These are phyloP conservation scores for Peromyscus aztecus DNA, from an alignment of 2,797 vertebrate species.

Conservation along the genomic window DNA sequence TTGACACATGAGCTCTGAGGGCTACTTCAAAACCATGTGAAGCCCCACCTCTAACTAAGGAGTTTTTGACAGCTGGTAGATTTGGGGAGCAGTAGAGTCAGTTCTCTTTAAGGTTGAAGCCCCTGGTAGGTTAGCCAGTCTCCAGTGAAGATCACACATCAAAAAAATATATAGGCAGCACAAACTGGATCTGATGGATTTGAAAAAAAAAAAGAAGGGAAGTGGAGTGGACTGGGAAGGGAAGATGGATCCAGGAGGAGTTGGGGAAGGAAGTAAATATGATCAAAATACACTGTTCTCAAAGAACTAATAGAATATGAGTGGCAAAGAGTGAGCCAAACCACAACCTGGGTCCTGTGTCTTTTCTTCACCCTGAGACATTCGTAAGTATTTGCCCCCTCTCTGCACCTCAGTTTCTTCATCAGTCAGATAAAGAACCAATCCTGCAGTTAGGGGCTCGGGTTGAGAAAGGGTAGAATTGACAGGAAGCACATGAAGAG, in stretches of 20 bases:
- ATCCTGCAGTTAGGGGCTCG: not conserved
- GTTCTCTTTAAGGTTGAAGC: not conserved
- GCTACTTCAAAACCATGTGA: not conserved
- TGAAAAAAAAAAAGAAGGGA: not conserved
- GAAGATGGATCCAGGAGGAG: not conserved
- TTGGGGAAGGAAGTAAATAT: not conserved
- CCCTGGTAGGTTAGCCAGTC: not conserved
- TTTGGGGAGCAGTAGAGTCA: not conserved
- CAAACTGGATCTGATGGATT: not conserved
- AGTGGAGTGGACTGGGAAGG: not conserved
- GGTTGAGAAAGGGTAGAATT: not conserved
- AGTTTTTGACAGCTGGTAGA: not conserved
- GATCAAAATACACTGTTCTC: not conserved
- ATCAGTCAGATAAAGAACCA: not conserved
- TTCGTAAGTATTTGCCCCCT: not conserved
- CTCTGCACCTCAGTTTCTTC: not conserved
- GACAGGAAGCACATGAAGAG: not conserved
- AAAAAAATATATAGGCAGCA: not conserved
- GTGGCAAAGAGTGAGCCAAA: not conserved
- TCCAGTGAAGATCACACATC: not conserved
- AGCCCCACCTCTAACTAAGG: not conserved
- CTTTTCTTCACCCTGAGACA: not conserved
- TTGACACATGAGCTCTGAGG: not conserved
- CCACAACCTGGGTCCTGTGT: not conserved
- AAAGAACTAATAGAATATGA: not conserved